phyloP scores from a whole-genome alignment of 2,888 invertebrate species.

The Spialia ferax region DNA sequence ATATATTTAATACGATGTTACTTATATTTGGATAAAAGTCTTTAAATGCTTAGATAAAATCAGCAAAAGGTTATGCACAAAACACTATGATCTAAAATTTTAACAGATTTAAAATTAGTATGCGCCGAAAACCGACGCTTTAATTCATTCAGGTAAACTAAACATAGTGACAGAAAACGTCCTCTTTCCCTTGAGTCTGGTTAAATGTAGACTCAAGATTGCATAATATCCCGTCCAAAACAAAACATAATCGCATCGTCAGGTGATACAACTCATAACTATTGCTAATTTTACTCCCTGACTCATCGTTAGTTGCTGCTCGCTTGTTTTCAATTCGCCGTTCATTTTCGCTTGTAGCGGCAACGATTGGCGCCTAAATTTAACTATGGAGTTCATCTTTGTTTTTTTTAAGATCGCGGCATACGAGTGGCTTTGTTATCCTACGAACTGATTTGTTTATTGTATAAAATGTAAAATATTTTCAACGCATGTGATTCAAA shows the following conservation, averaged over 20 bases:
- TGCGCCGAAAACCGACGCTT: not conserved
- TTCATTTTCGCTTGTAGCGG: constrained; percentile 55
- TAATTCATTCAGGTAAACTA: not conserved
- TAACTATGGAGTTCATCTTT: constrained; percentile 62
- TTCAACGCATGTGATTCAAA: not conserved
- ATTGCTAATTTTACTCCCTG: constrained; percentile 46
- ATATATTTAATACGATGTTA: too few species aligned
- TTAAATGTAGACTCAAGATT: constrained; percentile 13
- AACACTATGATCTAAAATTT: too few species aligned
- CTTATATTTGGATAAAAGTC: too few species aligned
- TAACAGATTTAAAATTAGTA: not conserved
- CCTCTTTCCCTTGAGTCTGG: not conserved
- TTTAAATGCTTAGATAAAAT: too few species aligned
- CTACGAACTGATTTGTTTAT: not conserved
- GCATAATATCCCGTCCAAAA: constrained; percentile 32
- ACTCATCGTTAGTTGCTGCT: constrained; percentile 41
- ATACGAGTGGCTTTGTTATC: not conserved
- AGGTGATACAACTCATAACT: constrained; percentile 44
- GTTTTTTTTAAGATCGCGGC: not conserved
- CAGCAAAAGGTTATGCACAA: too few species aligned
- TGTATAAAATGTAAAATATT: not conserved
- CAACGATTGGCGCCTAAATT: constrained; percentile 67
- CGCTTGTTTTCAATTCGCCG: constrained; percentile 56
- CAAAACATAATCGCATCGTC: constrained; percentile 30
- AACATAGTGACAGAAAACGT: not conserved